A percentile compares a stretch with the other conserved stretches of the same genome.
Conservation (phyloP, 2,888 invertebrate species). For the Scaptomyza parva region DNA sequence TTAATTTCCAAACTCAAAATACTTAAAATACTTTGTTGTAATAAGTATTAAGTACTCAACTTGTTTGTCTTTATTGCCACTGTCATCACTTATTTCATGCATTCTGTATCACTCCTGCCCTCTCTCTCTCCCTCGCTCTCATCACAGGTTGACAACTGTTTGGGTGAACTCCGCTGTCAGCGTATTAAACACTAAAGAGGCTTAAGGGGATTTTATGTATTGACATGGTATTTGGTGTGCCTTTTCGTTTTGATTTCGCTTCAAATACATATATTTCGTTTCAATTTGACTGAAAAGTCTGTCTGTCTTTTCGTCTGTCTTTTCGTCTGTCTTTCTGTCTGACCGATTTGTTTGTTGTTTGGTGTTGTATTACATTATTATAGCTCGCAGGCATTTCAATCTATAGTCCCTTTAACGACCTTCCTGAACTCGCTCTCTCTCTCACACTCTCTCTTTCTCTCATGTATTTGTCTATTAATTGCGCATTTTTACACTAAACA, state of each 20-base stretch:
- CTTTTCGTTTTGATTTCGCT: conserved; percentile 43
- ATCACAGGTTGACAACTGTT: conserved; percentile 30
- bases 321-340: too few relatives aligned
- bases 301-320: too few relatives aligned
- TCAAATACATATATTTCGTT: conserved; percentile 61
- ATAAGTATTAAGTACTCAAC: background rate
- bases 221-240: conserved; percentile 38
- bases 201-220: conserved; percentile 51
- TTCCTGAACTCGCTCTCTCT: background rate
- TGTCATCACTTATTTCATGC: conserved; percentile 6
- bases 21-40: background rate
- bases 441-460: background rate
- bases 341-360: conserved; percentile 19
- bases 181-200: conserved; percentile 52
- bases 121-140: background rate
- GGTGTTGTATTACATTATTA: conserved; percentile 35
- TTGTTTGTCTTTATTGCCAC: background rate
- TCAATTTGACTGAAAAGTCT: conserved; percentile 54
- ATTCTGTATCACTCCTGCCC: too few relatives aligned
- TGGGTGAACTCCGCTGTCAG: conserved; percentile 28
- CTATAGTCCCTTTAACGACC: conserved; percentile 11
- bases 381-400: conserved; percentile 56
- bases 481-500: conserved; percentile 45
- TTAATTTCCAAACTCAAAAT: background rate
- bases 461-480: conserved; percentile 62